Base-by-base conservation (phyloP, 1,140 invertebrate genomes). In the Heliothis subflexa region DNA sequence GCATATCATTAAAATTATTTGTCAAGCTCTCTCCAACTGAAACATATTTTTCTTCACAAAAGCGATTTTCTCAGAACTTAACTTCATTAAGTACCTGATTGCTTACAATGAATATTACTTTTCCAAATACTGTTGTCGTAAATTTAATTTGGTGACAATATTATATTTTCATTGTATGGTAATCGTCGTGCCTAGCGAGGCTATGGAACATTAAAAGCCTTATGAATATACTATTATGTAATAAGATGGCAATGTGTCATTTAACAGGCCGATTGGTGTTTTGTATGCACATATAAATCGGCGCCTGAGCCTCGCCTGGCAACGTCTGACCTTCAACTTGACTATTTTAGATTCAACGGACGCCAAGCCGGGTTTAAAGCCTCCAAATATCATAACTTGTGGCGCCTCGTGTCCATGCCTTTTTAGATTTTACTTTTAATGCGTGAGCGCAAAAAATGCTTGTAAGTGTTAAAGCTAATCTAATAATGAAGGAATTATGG, bases 261-360 rank as follows among this genome's bases (percentile, higher is more conserved):
- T 68, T 40, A 28, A 75, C 47, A 33, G 54, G 62, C 21, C 40
- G 59, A 79, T 75, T 49, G 57, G 76, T 70, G 49, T 61, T 76
- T 72, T 50, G 62, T 78, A 80, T 83, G 64, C 80, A 83, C 83
- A 87, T 86, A 79, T 80, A 83, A 85, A 85, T 79, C 78, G 81
- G 68, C 70, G 81, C 81, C 78, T 78, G 76, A 79, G 57, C 81
- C 50, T 40, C 25, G 49, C 25, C 25, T n/a, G 54, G 45, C 66
- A 78, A 21, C 16, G 28, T 76, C 40, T 70, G 81, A 57, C 83
- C 83, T 86, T 85, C 83, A 83, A 83, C 83, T 86, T 83, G 68
- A 81, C 78, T 87, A 78, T 81, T 87, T 85, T 82, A 85, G 74
- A 81, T 71, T 71, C 68, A 71, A 71, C 50, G n/a, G 28, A 40